Base-by-base conservation (phyloP, 1,140 invertebrate species). In the Caerostris extrusa region DNA sequence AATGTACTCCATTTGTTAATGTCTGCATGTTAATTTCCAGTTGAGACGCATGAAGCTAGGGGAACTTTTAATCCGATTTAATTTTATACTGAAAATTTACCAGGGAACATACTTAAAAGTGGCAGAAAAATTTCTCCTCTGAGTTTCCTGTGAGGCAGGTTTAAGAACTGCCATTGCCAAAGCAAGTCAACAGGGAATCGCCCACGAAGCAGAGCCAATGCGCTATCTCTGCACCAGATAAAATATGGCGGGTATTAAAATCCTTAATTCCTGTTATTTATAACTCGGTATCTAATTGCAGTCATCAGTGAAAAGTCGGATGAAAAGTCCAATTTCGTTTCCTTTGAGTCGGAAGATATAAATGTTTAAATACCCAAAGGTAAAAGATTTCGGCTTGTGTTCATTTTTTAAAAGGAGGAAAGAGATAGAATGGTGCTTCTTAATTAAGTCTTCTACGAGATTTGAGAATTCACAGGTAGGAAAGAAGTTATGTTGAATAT, bases 211-310 rank as follows among this genome's bases (percentile, higher is more conserved):
- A 12, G 71, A 77, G 14, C 10, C 50, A 53, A 77, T 34, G 53
- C 56, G 56, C 17, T 82, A 50, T 55, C 77, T 55, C 50, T 50
- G 57, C n/a, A 3, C n/a, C 83, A 85, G 83, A 56, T 85, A 88
- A 88, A 57, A 57, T 58, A 88, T 88, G 60, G 61, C 53, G 50
- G 61, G 86, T 64, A 88, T 88, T 88, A 88, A 88, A 50, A 34
- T 53, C 64, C 86, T 64, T 88, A 88, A 88, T 88, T 88, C 86
- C 61, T 14, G 58, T 64, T 88, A 88, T 88, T 88, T 88, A 64
- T 88, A 64, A 64, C 56, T 57, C 34, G 3, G 7, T 7, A 64
- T 57, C 86, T 88, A 88, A 88, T 88, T 88, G 86, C 61, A 88
- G 86, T 88, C 61, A 64, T 85, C 57, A 57, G 58, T 17, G 60